Evolutionary conservation across 2,888 invertebrate genomes (phyloP).

Genomic region (Cerastis rubricosa): DNA sequence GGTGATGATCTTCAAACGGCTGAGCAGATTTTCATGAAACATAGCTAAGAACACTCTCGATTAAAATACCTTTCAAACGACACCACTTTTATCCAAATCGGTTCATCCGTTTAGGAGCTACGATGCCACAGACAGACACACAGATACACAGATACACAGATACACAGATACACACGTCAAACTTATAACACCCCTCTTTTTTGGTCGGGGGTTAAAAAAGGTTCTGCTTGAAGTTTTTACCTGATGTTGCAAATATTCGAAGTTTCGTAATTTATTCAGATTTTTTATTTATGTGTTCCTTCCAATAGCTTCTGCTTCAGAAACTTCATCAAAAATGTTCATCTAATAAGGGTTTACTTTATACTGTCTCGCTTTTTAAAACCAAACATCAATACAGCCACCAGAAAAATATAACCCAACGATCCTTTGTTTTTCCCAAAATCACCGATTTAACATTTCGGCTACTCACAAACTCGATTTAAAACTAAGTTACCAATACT

Average conservation of each 20-base stretch:
- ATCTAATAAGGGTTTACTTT: slow-evolving; percentile 2
- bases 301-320: neutral
- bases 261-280: slow-evolving; percentile 20
- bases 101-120: too few relatives aligned
- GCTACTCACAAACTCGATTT: slow-evolving; percentile 50
- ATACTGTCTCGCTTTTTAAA: neutral
- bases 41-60: too few relatives aligned
- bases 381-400: slow-evolving; percentile 4
- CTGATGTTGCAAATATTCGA: slow-evolving; percentile 9
- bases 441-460: slow-evolving; percentile 45
- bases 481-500: slow-evolving; percentile 62
- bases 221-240: slow-evolving; percentile 6
- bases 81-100: too few relatives aligned
- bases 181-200: too few relatives aligned
- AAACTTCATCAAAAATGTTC: slow-evolving; percentile 10
- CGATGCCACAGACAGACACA: too few relatives aligned
- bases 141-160: too few relatives aligned
- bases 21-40: too few relatives aligned
- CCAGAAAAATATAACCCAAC: slow-evolving; percentile 6
- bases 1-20: too few relatives aligned
- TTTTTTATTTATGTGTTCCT: slow-evolving; percentile 1
- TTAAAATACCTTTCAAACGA: too few relatives aligned
- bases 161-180: too few relatives aligned
- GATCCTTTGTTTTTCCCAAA: slow-evolving; percentile 45
- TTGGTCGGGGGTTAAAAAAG: too few relatives aligned